These are phyloP conservation scores for Tympanuchus pallidicinctus DNA, from an alignment of 2,113 vertebrate genomes.

Conservation along the genomic window DNA sequence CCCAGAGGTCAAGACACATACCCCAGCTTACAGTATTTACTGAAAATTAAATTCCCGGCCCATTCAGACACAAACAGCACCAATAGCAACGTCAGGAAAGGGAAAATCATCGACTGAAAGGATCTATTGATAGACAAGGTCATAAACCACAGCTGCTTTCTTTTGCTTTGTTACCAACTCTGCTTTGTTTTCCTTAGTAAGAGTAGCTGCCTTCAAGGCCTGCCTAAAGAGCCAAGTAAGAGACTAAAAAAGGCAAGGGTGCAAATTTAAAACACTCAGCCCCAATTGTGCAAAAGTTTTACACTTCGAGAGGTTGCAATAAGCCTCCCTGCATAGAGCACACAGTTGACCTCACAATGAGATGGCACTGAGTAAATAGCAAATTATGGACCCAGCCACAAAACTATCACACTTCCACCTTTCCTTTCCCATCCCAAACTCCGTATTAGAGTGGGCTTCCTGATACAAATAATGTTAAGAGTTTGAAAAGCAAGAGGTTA, in stretches of 20 bases:
- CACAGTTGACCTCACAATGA: not conserved
- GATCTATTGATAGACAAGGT: not conserved
- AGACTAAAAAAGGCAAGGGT: rapidly evolving
- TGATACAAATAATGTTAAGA: not conserved
- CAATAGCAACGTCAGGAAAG: not conserved
- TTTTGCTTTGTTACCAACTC: not conserved
- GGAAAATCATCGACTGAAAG: not conserved
- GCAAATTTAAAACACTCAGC: not conserved
- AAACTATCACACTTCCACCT: not conserved
- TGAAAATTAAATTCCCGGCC: not conserved
- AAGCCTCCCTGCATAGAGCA: not conserved
- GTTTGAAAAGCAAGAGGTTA: not conserved
- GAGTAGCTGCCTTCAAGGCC: not conserved
- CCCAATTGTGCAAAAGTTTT: not conserved
- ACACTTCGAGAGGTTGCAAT: not conserved
- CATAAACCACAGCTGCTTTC: not conserved
- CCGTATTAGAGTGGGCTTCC: not conserved
- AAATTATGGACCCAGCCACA: not conserved
- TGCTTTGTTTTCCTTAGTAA: not conserved
- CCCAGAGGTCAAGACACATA: not conserved
- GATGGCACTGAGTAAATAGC: not conserved
- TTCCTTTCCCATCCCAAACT: not conserved
- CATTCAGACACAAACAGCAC: not conserved
- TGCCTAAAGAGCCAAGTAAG: not conserved
- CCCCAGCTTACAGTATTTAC: not conserved